Conservation (phyloP, 2,113 vertebrate genomes). For the Psittacus erithacus region DNA sequence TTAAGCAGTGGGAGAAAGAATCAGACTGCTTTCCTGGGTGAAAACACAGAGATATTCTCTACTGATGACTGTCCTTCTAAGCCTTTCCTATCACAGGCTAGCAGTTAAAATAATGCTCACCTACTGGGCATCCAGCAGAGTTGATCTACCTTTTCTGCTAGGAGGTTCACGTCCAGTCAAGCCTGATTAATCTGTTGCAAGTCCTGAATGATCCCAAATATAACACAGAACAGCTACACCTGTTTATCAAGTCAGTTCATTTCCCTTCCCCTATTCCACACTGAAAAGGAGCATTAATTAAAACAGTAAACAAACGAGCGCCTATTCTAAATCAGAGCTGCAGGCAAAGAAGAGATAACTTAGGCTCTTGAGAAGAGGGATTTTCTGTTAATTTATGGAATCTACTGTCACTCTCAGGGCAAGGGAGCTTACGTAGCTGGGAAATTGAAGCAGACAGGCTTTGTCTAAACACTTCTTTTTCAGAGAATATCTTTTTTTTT, state of each 20-base stretch:
- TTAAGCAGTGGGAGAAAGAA: conserved; percentile 65
- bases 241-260: conserved; percentile 81
- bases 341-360: conserved; percentile 87
- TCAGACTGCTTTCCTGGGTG: conserved; percentile 64
- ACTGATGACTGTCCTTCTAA: conserved; percentile 79
- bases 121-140: conserved; percentile 79
- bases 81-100: conserved; percentile 78
- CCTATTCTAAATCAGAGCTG: conserved; percentile 84
- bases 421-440: conserved; percentile 72
- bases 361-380: conserved; percentile 84
- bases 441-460: conserved; percentile 81
- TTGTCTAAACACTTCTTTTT: conserved; percentile 81
- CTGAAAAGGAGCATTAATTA: conserved; percentile 85
- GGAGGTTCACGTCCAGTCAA: conserved; percentile 78
- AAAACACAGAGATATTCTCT: conserved; percentile 56
- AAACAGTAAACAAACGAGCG: conserved; percentile 83
- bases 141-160: conserved; percentile 80
- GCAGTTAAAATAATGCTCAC: conserved; percentile 83
- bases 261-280: conserved; percentile 73
- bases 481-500: conserved; percentile 70
- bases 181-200: conserved; percentile 80
- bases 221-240: conserved; percentile 77
- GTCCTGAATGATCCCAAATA: conserved; percentile 70
- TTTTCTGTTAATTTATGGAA: conserved; percentile 86
- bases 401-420: conserved; percentile 76